Percentiles rank a stretch among this genome's conserved stretches.
These are phyloP conservation scores for Pseudomugil tenellus DNA, from an alignment of 2,797 vertebrate genomes.

Conservation along the genomic window DNA sequence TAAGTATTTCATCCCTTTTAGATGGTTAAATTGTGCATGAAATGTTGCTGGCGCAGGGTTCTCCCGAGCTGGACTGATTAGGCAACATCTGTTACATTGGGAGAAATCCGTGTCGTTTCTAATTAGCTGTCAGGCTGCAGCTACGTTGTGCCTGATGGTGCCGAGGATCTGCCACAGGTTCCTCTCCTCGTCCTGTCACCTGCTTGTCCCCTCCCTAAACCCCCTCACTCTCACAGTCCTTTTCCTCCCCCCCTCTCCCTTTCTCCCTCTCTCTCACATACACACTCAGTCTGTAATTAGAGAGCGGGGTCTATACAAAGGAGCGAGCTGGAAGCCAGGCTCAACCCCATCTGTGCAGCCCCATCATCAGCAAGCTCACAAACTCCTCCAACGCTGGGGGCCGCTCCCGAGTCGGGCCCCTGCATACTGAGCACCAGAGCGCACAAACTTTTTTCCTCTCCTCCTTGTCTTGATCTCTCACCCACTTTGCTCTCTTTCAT, in stretches of 20 bases:
- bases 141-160: slow-evolving; percentile 99
- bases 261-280: slow-evolving; percentile 48
- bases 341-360: slow-evolving; percentile 94
- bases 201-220: slow-evolving; percentile 86
- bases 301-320: slow-evolving; percentile 95
- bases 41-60: slow-evolving; percentile 99
- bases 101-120: slow-evolving; percentile 99
- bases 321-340: slow-evolving; percentile 91
- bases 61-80: slow-evolving; percentile 99
- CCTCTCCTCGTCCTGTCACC: slow-evolving; percentile 96
- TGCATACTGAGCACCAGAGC: slow-evolving; percentile 43
- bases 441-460: slow-evolving; percentile 59
- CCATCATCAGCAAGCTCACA: slow-evolving; percentile 72
- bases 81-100: slow-evolving; percentile 99
- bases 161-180: slow-evolving; percentile 97
- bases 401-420: slow-evolving; percentile 76
- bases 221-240: slow-evolving; percentile 44
- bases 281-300: slow-evolving; percentile 93
- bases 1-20: slow-evolving; percentile 99
- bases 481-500: slow-evolving; percentile 57
- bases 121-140: slow-evolving; percentile 99
- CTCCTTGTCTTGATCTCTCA: slow-evolving; percentile 40
- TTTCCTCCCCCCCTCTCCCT: slow-evolving; percentile 26
- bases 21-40: slow-evolving; percentile 99
- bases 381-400: slow-evolving; percentile 76